Evolutionary conservation across 2,797 vertebrate species (phyloP).

Genomic region (Remorina albescens): DNA sequence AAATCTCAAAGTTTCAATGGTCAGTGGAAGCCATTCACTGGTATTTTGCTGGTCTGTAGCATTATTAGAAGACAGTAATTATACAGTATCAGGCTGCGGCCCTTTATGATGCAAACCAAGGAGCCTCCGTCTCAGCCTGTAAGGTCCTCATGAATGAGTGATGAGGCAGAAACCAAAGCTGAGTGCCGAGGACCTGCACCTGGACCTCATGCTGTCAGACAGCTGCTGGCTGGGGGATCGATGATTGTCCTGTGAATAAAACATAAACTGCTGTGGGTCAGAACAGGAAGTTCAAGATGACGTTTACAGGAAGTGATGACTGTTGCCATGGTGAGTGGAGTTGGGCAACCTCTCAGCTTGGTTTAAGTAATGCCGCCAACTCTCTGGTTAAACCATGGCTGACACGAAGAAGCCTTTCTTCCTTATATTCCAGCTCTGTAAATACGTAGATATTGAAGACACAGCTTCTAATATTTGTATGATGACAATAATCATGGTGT

Average conservation of each 20-base stretch:
- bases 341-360: not conserved
- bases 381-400: slow-evolving; percentile 13
- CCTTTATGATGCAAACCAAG: slow-evolving; percentile 40
- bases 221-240: slow-evolving; percentile 69
- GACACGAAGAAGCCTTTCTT: not conserved
- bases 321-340: slow-evolving; percentile 43
- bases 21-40: not conserved
- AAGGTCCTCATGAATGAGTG: slow-evolving; percentile 78
- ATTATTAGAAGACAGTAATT: not conserved
- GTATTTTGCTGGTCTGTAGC: not conserved
- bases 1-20: not conserved
- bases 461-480: not conserved
- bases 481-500: too few species aligned
- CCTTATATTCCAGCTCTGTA: not conserved
- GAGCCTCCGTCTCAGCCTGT: slow-evolving; percentile 17
- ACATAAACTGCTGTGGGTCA: slow-evolving; percentile 67
- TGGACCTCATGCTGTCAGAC: slow-evolving; percentile 67
- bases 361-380: slow-evolving; percentile 26
- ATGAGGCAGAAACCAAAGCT: slow-evolving; percentile 81
- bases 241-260: slow-evolving; percentile 83
- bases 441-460: not conserved
- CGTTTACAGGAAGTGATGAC: slow-evolving; percentile 61
- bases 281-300: slow-evolving; percentile 62
- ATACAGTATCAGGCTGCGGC: not conserved
- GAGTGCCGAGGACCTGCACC: slow-evolving; percentile 52